phyloP scores from a whole-genome alignment of 2,797 vertebrate species.

The Gallirallus australis region DNA sequence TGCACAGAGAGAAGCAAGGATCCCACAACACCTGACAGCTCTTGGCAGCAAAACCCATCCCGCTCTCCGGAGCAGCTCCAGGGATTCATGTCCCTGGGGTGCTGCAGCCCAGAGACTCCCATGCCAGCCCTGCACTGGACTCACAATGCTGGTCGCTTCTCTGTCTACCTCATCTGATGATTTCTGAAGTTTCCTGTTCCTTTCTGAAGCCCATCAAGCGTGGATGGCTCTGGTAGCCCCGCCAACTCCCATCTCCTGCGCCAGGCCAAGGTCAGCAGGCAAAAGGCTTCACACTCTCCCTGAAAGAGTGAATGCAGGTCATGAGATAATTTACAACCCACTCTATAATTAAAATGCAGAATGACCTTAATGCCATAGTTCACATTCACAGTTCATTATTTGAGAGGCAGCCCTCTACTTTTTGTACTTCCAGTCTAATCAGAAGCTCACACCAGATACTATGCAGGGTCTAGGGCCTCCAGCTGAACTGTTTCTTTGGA shows the following conservation, averaged over 20 bases:
- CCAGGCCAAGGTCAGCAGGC: background rate
- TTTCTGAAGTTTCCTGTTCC: background rate
- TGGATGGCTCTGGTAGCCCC: background rate
- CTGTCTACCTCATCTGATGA: background rate
- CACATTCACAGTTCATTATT: background rate
- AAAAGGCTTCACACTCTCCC: background rate
- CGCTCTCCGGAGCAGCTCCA: background rate
- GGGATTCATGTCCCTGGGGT: background rate
- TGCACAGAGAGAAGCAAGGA: background rate
- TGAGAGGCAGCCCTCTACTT: background rate
- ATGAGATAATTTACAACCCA: background rate
- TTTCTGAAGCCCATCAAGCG: background rate
- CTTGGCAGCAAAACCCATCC: background rate
- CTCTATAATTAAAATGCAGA: background rate
- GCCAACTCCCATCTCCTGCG: rapidly evolving
- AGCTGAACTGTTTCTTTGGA: background rate
- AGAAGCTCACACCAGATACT: background rate
- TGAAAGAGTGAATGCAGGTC: background rate
- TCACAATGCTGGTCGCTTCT: rapidly evolving
- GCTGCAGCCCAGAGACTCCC: background rate
- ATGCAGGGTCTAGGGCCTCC: background rate
- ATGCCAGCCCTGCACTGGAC: background rate
- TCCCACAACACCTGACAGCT: background rate
- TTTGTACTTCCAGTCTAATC: background rate
- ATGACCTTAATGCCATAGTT: background rate